phyloP scores from a whole-genome alignment of 1,140 invertebrate species.

The Eueides isabella region DNA sequence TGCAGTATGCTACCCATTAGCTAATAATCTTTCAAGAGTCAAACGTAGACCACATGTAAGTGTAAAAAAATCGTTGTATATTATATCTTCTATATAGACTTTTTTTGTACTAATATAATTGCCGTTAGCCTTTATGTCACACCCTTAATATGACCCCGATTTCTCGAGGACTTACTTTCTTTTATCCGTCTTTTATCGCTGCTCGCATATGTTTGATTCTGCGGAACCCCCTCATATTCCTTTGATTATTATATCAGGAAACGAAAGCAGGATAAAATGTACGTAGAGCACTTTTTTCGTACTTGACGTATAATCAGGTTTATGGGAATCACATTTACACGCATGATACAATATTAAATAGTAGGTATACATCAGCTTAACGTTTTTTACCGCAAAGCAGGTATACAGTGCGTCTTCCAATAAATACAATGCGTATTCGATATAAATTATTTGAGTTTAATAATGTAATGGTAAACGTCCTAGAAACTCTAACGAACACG shows the following conservation, averaged over 20 bases:
- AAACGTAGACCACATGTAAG: too few species aligned
- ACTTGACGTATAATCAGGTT: constrained; percentile 63
- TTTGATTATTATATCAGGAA: constrained; percentile 80
- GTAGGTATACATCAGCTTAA: not conserved
- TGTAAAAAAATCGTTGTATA: too few species aligned
- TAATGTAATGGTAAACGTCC: too few species aligned
- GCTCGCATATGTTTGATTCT: constrained; percentile 75
- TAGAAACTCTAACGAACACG: too few species aligned
- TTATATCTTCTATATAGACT: too few species aligned
- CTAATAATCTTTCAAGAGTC: too few species aligned
- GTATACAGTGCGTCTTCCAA: too few species aligned
- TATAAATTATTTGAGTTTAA: too few species aligned
- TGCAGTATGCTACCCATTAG: too few species aligned
- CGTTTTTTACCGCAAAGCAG: too few species aligned
- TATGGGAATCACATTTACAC: constrained; percentile 7
- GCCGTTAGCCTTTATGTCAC: constrained; percentile 41
- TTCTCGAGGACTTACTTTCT: constrained; percentile 59
- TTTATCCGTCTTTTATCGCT: constrained; percentile 75
- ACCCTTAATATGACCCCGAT: constrained; percentile 58
- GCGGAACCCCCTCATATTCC: constrained; percentile 73
- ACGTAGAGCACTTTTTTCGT: constrained; percentile 71
- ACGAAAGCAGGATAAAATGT: constrained; percentile 66
- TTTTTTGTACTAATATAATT: constrained; percentile 21
- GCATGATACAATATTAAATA: constrained; percentile 10
- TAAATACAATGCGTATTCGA: too few species aligned